Percentiles rank a stretch among this genome's conserved stretches.
phyloP scores from a whole-genome alignment of 1,140 invertebrate genomes.

The Rhizoglyphus robini region DNA sequence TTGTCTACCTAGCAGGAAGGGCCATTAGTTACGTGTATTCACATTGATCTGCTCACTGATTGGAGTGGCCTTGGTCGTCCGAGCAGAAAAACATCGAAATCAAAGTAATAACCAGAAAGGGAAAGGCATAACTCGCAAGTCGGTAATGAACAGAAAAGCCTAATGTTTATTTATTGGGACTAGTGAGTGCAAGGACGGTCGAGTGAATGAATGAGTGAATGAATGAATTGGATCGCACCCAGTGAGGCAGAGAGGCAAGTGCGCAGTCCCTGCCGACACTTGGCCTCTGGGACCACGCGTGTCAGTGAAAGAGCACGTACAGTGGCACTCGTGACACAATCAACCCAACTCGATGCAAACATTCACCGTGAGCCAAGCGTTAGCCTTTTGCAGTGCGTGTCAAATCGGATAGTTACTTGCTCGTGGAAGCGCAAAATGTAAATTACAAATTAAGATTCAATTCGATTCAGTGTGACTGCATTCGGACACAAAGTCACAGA shows the following conservation, averaged over 20 bases:
- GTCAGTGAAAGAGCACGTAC: background rate
- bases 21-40: no score
- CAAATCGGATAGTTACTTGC: constrained; percentile 8
- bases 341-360: no score
- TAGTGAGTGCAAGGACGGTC: background rate
- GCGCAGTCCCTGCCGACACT: no score
- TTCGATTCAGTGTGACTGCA: background rate
- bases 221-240: background rate
- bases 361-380: background rate
- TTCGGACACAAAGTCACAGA: background rate
- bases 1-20: no score
- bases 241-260: background rate
- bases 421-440: constrained; percentile 7
- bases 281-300: background rate
- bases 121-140: no score
- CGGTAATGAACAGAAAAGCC: no score
- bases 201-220: background rate
- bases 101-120: no score
- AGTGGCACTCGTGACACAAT: background rate
- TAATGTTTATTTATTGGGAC: constrained; percentile 11
- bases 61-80: no score
- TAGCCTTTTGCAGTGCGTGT: background rate
- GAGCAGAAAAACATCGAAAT: no score
- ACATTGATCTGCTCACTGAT: no score
- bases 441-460: background rate